phyloP scores from a whole-genome alignment of 2,797 vertebrate genomes.

The Rachycentron canadum region DNA sequence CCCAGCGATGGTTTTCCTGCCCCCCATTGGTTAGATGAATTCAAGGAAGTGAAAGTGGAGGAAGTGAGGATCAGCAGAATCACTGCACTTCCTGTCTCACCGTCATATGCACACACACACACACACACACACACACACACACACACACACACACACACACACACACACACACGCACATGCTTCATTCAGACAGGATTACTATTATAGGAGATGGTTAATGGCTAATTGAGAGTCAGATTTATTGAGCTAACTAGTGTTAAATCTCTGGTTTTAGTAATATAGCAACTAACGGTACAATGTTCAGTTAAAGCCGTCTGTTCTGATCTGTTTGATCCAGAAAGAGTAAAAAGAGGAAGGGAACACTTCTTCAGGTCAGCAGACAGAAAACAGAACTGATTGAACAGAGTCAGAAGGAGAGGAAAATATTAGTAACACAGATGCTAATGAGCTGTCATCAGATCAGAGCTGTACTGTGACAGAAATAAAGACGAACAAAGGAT shows the following conservation, averaged over 20 bases:
- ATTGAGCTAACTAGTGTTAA: not conserved
- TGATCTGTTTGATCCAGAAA: not conserved
- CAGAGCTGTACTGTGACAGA: not conserved
- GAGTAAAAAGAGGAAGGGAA: not conserved
- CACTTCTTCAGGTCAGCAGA: not conserved
- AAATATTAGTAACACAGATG: not conserved
- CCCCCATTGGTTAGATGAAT: conserved; percentile 2
- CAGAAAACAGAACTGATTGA: not conserved
- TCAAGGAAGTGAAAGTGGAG: conserved; percentile 12
- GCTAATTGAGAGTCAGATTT: too few species aligned
- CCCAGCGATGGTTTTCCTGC: not conserved
- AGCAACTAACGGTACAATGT: too few species aligned
- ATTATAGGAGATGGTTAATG: too few species aligned
- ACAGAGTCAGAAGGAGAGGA: not conserved
- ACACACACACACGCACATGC: not conserved
- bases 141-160: not conserved
- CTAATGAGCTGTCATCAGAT: not conserved
- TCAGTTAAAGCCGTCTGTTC: not conserved
- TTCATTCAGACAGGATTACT: not conserved
- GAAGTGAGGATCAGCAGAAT: conserved; percentile 30
- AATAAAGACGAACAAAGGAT: not conserved
- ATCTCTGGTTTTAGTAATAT: not conserved
- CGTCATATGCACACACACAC: not conserved
- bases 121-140: conserved; percentile 8
- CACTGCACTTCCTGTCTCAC: conserved; percentile 16